These are phyloP conservation scores for Sminthurinus aureus DNA, from an alignment of 2,888 invertebrate species.

Conservation along the genomic window DNA sequence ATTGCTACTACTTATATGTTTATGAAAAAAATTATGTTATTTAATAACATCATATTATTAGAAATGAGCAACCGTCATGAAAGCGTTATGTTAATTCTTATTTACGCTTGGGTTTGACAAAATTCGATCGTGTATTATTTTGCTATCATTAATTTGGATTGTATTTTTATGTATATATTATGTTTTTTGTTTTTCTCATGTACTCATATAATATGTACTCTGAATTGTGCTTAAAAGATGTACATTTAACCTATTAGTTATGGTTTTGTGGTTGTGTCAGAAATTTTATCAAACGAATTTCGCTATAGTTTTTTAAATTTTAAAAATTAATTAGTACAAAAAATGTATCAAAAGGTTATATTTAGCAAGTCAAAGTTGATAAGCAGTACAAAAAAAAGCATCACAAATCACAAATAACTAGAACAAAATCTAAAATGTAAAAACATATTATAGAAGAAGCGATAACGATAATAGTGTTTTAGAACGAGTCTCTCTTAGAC, in stretches of 20 bases:
- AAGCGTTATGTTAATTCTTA: not conserved
- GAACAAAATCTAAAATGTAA: not conserved
- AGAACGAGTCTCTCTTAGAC: too few relatives aligned
- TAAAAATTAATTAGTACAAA: not conserved
- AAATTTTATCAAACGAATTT: not conserved
- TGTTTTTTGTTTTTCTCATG: too few relatives aligned
- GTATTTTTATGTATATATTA: too few relatives aligned
- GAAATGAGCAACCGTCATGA: not conserved
- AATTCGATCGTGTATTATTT: slow-evolving; percentile 6
- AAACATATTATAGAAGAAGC: not conserved
- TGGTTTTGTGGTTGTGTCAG: slow-evolving; percentile 4
- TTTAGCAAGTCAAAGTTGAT: not conserved
- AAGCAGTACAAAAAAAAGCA: not conserved
- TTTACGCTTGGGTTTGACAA: not conserved
- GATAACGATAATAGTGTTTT: not conserved
- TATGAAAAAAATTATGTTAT: too few relatives aligned
- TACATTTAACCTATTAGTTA: not conserved
- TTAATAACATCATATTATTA: too few relatives aligned
- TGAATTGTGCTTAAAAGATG: not conserved
- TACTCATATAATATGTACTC: too few relatives aligned
- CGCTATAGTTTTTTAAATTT: not conserved
- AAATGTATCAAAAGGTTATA: not conserved
- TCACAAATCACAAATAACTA: not conserved
- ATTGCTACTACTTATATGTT: not conserved
- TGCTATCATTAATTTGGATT: too few relatives aligned